Base-by-base conservation (phyloP, 2,888 invertebrate genomes). In the Blastobasis adustella region DNA sequence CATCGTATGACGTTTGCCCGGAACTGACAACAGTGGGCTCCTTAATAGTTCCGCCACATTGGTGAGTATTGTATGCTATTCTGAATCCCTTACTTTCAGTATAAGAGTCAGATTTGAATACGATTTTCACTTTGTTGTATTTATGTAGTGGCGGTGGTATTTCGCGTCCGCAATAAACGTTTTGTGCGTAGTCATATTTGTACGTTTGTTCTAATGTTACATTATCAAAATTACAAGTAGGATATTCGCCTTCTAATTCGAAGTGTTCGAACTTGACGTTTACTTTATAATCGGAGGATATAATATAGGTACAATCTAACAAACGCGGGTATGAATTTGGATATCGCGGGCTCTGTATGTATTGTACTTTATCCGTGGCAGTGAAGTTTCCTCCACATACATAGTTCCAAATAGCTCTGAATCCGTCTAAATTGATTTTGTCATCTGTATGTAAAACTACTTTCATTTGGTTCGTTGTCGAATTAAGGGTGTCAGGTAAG, bases 1-100 rank as follows among this genome's bases (percentile, higher is more conserved):
- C 78, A 40, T 87, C 85, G 60, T 91, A 92, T 37, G 69, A 76
- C 40, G 72, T 67, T 49, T 76, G 69, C 4, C 91, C 90, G 1
- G 91, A 86, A 8, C 75, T 73, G 45, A 95, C 88, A 8, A 83
- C 59, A 5, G 85, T 84, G 0, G 93, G 91, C 37, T 89, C 73
- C 0, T 89, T 93, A n/a, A 97, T 77, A 37, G 82, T 76, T 4
- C 94, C 95, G 5, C 96, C 97, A 74, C 97, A 98, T 44, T 83
- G 73, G 57, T 90, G 91, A 5, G 90, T 69, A 49, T 81, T 83
- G 67, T 92, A 95, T 8, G 86, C 81, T 38, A 93, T 65, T 66
- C 86, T 86, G 62, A 93, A 94, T 6, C 93, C 93, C 63, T 69
- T 84, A 54, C 68, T 77, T 54, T 89, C 82, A 1, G 91, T 58